Percentiles rank a stretch among this genome's conserved stretches.
These are phyloP conservation scores for Physella acuta DNA, from an alignment of 1,140 invertebrate genomes.

Conservation along the genomic window DNA sequence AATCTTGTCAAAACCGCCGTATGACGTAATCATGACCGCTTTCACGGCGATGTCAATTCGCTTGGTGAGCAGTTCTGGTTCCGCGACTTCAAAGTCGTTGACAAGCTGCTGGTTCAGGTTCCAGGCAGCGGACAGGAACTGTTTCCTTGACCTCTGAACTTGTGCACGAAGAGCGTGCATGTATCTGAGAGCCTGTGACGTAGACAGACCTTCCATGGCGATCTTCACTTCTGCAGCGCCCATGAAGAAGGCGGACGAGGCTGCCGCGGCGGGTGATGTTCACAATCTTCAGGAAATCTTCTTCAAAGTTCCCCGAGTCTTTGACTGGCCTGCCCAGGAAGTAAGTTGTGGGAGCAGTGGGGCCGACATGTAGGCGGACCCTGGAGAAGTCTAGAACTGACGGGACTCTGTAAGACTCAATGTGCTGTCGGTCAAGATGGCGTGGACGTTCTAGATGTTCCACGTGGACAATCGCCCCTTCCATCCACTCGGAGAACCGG, in stretches of 20 bases:
- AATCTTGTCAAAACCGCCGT: constrained; percentile 41
- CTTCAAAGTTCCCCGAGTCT: constrained; percentile 40
- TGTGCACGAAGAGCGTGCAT: constrained; percentile 37
- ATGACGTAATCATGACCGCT: constrained; percentile 38
- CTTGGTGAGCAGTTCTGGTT: constrained; percentile 19
- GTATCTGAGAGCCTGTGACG: constrained; percentile 37
- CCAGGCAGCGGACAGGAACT: constrained; percentile 43
- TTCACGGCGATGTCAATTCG: constrained; percentile 38
- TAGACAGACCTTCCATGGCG: constrained; percentile 40
- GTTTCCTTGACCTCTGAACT: constrained; percentile 34
- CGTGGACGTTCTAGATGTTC: constrained; percentile 41
- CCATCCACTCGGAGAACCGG: constrained; percentile 40
- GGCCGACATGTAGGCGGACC: constrained; percentile 39
- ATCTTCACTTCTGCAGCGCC: constrained; percentile 42
- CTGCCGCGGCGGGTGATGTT: constrained; percentile 38
- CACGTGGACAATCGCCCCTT: constrained; percentile 43
- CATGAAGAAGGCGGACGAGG: constrained; percentile 39
- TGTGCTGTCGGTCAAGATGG: constrained; percentile 33
- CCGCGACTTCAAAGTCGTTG: constrained; percentile 34
- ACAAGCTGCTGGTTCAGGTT: constrained; percentile 39
- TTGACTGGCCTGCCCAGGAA: constrained; percentile 39
- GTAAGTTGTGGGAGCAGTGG: constrained; percentile 39
- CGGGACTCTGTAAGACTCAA: constrained; percentile 40
- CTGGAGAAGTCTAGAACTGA: constrained; percentile 40
- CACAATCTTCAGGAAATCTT: constrained; percentile 41